Base-by-base conservation (phyloP, 2,888 invertebrate genomes). In the Patella caerulea region DNA sequence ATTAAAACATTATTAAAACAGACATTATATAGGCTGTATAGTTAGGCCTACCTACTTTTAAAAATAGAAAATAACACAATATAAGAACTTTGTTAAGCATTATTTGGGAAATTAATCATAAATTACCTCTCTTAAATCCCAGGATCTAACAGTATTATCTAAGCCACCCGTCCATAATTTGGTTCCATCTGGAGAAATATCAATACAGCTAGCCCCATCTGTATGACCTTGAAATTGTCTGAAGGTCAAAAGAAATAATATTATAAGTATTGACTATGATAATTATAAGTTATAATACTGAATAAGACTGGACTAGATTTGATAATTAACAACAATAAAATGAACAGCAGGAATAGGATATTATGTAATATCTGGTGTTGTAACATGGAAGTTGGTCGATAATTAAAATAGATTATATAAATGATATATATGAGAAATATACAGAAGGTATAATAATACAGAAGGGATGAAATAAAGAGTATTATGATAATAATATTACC, bases 171-270 rank as follows among this genome's bases (percentile, higher is more conserved):
- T 98, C 98, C 98, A 98, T 79, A 98, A 93, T 86, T 96, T 95
- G 54, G 95, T 95, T 78, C 98, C 98, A 91, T 98, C 97, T 0
- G 91, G 91, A 5, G 96, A 96, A 83, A 98, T 97, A 91, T 98
- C 98, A 89, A 98, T 97, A 92, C 98, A 98, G 70, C 96, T 97
- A 15, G 98, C 98, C 73, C 98, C 98, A 92, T 98, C 98, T 75
- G 96, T 97, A 92, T 98, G 98, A 0, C 97, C 98, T 92, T 92
- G 92, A 86, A 94, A 93, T 81, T 93, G 91, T 82, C 92, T 92
- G 82, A 65, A 65, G 24, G 14, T 24, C 12, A 65, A 24, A 24
- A 12, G 19, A 19, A 19, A 19, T 11, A 14, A 11, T 65, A 19
- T 19, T 2, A 2, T 17, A 65, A 65, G 19, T 15, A 19, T n/a